Evolutionary conservation across 1,140 invertebrate genomes (phyloP).

Genomic region (Neotoxoptera formosana): DNA sequence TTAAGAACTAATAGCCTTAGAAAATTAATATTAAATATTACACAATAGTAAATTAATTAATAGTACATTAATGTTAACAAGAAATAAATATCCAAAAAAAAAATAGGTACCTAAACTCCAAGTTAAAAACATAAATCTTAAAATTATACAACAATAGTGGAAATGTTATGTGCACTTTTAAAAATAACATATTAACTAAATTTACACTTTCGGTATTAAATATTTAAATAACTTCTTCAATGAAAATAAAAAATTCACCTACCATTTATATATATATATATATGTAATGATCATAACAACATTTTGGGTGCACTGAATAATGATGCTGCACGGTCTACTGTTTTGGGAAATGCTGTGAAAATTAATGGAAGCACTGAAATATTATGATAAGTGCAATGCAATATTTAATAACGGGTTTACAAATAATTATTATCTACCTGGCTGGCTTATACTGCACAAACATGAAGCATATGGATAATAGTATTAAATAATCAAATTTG

Average conservation of each 20-base stretch:
- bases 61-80: not conserved
- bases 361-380: constrained; percentile 23
- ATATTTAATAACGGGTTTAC: not conserved
- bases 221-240: not conserved
- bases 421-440: not conserved
- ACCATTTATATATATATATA: not conserved
- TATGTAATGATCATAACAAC: not conserved
- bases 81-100: not conserved
- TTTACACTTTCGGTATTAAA: not conserved
- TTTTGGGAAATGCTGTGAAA: not conserved
- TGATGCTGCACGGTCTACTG: not conserved
- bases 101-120: not conserved
- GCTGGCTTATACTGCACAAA: not conserved
- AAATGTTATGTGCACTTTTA: not conserved
- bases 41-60: not conserved
- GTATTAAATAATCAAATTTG: constrained; percentile 62
- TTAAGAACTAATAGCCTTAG: not conserved
- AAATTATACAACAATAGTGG: not conserved
- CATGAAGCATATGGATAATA: not conserved
- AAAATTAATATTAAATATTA: not conserved
- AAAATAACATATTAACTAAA: not conserved
- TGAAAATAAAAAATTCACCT: not conserved
- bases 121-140: not conserved
- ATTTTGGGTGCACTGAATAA: not conserved
- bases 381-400: not conserved